These are phyloP conservation scores for Pseudois nayaur DNA, from an alignment of 2,113 vertebrate genomes.

Conservation along the genomic window DNA sequence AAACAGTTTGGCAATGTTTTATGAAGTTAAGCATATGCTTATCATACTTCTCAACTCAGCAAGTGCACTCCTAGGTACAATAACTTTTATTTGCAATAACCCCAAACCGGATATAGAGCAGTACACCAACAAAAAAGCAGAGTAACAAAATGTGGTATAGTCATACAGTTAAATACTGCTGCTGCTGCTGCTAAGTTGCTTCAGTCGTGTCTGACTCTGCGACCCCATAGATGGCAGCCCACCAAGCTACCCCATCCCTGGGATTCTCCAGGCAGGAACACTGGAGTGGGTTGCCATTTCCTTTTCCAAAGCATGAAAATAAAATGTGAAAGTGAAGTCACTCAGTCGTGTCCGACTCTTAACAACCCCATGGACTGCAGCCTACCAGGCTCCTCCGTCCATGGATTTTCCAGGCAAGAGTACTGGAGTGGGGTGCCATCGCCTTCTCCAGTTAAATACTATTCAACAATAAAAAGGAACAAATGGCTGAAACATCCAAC, in stretches of 20 bases:
- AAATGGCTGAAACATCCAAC: not conserved
- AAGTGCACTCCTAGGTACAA: not conserved
- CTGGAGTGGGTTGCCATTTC: too few relatives aligned
- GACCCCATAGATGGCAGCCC: too few relatives aligned
- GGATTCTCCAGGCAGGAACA: too few relatives aligned
- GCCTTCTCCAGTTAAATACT: not conserved
- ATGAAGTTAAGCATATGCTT: not conserved
- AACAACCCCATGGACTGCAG: too few relatives aligned
- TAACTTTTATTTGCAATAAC: not conserved
- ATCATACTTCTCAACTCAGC: not conserved
- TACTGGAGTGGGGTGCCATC: too few relatives aligned
- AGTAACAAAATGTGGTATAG: not conserved
- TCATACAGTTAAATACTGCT: not conserved
- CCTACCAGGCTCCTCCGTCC: too few relatives aligned
- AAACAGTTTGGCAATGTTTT: not conserved
- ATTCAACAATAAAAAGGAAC: not conserved
- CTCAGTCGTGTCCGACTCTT: too few relatives aligned
- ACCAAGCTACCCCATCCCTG: too few relatives aligned
- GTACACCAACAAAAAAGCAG: not conserved
- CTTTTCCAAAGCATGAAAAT: too few relatives aligned
- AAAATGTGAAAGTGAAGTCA: too few relatives aligned
- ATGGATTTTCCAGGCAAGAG: too few relatives aligned
- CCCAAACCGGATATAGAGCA: not conserved
- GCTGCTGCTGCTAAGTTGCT: too few relatives aligned
- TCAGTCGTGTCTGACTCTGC: rapidly evolving